phyloP scores from a whole-genome alignment of 92 coral and sea anemone species.

The Umimayanthus chanpuru region DNA sequence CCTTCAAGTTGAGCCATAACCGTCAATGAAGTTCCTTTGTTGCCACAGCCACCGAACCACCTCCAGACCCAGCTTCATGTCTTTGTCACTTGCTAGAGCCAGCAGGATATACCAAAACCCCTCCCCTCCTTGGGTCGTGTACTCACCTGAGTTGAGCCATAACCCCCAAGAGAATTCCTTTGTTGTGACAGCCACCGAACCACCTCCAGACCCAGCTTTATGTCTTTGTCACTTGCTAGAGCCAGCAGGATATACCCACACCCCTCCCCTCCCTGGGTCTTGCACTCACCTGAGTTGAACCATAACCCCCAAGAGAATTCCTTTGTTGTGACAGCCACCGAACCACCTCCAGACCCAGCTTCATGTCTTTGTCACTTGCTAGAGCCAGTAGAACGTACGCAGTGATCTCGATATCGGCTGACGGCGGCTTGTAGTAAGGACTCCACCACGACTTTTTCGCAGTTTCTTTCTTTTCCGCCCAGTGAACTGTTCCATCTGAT shows the following conservation, averaged over 20 bases:
- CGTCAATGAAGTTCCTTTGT: too few relatives aligned
- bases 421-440: constrained; percentile 90
- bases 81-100: too few relatives aligned
- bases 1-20: too few relatives aligned
- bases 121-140: too few relatives aligned
- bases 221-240: constrained; percentile 58
- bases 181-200: constrained; percentile 91
- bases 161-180: constrained; percentile 8
- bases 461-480: constrained; percentile 64
- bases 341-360: constrained; percentile 73
- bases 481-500: constrained; percentile 82
- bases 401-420: constrained; percentile 98
- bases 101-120: too few relatives aligned
- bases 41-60: too few relatives aligned
- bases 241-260: constrained; percentile 74
- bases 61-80: too few relatives aligned
- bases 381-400: constrained; percentile 81
- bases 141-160: too few relatives aligned
- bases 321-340: constrained; percentile 96
- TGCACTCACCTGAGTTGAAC: constrained; percentile 83
- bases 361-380: constrained; percentile 61
- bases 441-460: constrained; percentile 60
- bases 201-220: constrained; percentile 68
- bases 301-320: constrained; percentile 89
- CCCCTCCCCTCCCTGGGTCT: not conserved